phyloP scores from a whole-genome alignment of 2,113 vertebrate species.

The Microcebus jonahi region DNA sequence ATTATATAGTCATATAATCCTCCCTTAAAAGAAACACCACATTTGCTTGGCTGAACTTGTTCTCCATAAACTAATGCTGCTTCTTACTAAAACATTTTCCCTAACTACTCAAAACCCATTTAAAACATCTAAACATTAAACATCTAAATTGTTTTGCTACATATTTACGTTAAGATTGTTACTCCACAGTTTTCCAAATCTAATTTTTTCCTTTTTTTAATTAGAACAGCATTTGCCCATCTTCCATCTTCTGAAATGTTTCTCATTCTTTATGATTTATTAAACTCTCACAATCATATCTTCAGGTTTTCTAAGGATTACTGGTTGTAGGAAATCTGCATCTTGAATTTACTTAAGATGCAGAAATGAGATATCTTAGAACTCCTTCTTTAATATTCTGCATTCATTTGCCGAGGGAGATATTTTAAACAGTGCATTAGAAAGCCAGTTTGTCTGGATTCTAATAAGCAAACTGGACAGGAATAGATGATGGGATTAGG shows the following conservation, averaged over 20 bases:
- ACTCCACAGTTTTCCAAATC: background rate
- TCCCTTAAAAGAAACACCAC: background rate
- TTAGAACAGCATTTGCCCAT: background rate
- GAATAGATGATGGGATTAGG: background rate
- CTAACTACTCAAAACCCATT: background rate
- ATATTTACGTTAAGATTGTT: background rate
- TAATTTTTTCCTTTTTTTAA: background rate
- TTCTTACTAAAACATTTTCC: background rate
- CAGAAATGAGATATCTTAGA: background rate
- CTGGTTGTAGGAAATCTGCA: background rate
- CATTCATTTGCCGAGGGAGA: background rate
- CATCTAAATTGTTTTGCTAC: background rate
- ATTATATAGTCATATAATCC: background rate
- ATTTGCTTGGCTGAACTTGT: background rate
- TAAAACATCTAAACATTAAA: background rate
- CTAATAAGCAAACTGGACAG: background rate
- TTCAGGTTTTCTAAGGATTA: background rate
- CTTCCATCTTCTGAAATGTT: background rate
- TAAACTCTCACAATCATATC: background rate
- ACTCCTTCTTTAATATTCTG: background rate
- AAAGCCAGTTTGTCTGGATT: background rate
- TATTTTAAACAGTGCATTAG: background rate
- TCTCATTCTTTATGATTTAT: constrained; percentile 9
- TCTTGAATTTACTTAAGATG: background rate
- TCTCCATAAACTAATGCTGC: background rate